Base-by-base conservation (phyloP, 2,888 invertebrate species). In the Apocheima hispidaria region DNA sequence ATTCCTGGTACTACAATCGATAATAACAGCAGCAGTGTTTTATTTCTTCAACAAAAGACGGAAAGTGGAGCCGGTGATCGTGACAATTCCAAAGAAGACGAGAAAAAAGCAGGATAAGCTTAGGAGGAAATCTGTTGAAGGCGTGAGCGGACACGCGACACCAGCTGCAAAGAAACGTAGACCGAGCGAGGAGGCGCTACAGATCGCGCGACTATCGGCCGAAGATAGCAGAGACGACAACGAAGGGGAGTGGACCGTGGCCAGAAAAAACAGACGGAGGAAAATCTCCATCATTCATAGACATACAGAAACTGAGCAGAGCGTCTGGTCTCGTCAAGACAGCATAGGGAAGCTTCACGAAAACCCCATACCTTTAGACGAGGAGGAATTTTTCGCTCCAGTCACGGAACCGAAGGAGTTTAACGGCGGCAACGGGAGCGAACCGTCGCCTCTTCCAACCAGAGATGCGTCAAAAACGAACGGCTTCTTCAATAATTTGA, bases 111-210 rank as follows among this genome's bases (percentile, higher is more conserved):
- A 84, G 55, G 88, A 87, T 21, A 89, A 84, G 63, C 74, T 89
- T 68, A 93, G 95, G 67, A 91, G 95, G 51, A 95, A 94, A 79
- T 95, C 95, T 2, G 94, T 95, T 6, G 96, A 96, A 79, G 95
- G 95, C 49, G 93, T 95, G 58, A 83, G 93, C 74, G 92, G 91
- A 0, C 93, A 93, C 62, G 91, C 88, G 28, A 87, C 90, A 0
- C 93, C 94, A 0, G 93, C 93, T 10, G 93, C 93, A 30, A 93
- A 94, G 70, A 93, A 93, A 63, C 94, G 95, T 26, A 89, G 97
- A 49, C 96, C 97, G 0, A 97, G 97, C 76, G 97, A 97, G 73
- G 95, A 96, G 75, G 95, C 95, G 0, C 86, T 95, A 77, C 93
- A 93, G 63, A 94, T 95, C 61, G 91, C 92, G 0, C 93, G 95